Conservation (phyloP, 2,113 vertebrate genomes). For the Vimba vimba region DNA sequence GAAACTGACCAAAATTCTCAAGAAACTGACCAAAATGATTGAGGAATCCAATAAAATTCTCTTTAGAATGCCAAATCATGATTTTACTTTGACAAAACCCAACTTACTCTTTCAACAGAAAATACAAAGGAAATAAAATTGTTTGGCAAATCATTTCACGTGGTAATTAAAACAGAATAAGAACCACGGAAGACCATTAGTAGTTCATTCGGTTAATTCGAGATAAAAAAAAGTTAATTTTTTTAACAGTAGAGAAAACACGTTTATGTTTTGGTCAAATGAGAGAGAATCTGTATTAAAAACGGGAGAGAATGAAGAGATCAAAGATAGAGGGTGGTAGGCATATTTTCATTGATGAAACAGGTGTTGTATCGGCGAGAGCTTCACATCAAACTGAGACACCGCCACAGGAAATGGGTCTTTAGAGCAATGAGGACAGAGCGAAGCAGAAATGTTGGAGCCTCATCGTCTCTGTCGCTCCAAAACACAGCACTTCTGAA, state of each 20-base stretch:
- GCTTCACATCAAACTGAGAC: slow-evolving; percentile 39
- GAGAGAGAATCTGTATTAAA: background rate
- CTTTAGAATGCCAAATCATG: background rate
- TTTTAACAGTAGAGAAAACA: slow-evolving; percentile 10
- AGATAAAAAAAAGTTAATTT: background rate
- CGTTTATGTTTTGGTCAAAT: slow-evolving; percentile 5
- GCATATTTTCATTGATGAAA: slow-evolving; percentile 24
- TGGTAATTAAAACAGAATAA: slow-evolving; percentile 9
- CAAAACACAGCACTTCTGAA: slow-evolving; percentile 2
- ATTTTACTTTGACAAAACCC: background rate
- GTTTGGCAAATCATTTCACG: background rate
- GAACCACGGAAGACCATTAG: slow-evolving; percentile 1
- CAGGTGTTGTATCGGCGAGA: slow-evolving; percentile 40
- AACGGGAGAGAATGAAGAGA: slow-evolving; percentile 36
- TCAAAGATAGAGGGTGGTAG: slow-evolving; percentile 23
- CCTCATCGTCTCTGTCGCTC: slow-evolving; percentile 9
- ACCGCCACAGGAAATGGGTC: slow-evolving; percentile 40
- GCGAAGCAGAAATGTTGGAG: slow-evolving; percentile 9
- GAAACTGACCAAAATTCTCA: background rate
- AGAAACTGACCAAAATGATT: background rate
- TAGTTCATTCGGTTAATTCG: background rate
- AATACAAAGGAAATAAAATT: background rate
- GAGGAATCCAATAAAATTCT: background rate
- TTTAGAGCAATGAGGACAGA: slow-evolving; percentile 23
- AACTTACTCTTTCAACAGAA: background rate